A percentile compares a stretch with the other conserved stretches of the same genome.
These are phyloP conservation scores for Galaxea fascicularis DNA, from an alignment of 92 coral and sea anemone genomes.

Conservation along the genomic window DNA sequence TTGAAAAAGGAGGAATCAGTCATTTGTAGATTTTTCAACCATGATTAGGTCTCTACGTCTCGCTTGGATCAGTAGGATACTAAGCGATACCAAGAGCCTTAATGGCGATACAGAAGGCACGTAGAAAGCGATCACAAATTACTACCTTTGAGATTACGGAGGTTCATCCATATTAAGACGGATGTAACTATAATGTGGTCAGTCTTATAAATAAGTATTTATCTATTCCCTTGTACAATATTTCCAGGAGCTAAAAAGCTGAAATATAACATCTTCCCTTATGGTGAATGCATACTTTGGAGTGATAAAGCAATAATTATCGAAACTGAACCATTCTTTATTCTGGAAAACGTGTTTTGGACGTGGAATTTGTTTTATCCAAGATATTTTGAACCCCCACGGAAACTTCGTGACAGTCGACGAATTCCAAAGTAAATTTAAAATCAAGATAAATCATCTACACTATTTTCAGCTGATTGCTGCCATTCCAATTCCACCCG, in stretches of 20 bases:
- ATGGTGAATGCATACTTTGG: neutral
- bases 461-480: no score
- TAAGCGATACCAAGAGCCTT: no score
- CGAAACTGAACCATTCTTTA: neutral
- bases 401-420: neutral
- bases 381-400: neutral
- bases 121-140: neutral
- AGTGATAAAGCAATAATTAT: no score
- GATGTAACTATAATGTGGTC: neutral
- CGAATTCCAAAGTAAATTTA: no score
- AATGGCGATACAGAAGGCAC: neutral
- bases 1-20: neutral
- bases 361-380: neutral
- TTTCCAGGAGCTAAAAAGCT: neutral
- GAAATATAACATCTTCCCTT: no score
- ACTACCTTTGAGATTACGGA: neutral
- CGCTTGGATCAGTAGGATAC: neutral
- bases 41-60: neutral
- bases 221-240: neutral
- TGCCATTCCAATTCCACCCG: no score
- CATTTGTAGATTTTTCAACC: neutral
- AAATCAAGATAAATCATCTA: neutral
- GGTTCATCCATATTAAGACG: neutral
- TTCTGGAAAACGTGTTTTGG: neutral
- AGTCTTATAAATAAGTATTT: neutral